Evolutionary conservation across 2,888 invertebrate genomes (phyloP).

Genomic region (Epinotia ramella): DNA sequence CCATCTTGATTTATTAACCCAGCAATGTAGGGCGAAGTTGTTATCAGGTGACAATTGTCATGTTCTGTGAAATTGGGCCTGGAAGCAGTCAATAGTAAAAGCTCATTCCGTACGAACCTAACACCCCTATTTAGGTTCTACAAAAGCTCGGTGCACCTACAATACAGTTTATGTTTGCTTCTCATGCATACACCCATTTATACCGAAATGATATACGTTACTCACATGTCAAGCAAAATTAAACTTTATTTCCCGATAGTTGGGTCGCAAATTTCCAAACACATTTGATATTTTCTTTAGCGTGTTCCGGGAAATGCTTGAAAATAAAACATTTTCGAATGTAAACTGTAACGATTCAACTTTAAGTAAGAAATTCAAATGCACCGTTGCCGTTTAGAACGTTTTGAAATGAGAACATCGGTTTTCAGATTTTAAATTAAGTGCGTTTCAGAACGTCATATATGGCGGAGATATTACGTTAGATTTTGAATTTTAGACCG

Average conservation of each 20-base stretch:
- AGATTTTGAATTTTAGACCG: slow-evolving; percentile 2
- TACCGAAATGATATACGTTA: slow-evolving; percentile 64
- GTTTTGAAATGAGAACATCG: slow-evolving; percentile 58
- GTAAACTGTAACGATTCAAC: slow-evolving; percentile 48
- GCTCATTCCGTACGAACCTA: slow-evolving; percentile 59
- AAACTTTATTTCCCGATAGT: slow-evolving; percentile 58
- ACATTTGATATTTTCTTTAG: slow-evolving; percentile 58
- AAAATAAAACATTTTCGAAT: slow-evolving; percentile 48
- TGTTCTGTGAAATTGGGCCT: slow-evolving; percentile 36
- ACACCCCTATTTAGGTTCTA: slow-evolving; percentile 68
- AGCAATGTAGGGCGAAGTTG: no score
- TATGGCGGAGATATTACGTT: background rate
- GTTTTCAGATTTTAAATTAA: slow-evolving; percentile 71
- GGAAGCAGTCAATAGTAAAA: slow-evolving; percentile 43
- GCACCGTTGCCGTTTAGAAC: slow-evolving; percentile 49
- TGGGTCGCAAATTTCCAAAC: slow-evolving; percentile 60
- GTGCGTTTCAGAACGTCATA: slow-evolving; percentile 55
- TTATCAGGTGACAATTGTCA: background rate
- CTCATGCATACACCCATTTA: slow-evolving; percentile 74
- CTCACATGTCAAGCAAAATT: slow-evolving; percentile 57
- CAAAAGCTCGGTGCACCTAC: slow-evolving; percentile 80
- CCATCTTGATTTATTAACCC: no score
- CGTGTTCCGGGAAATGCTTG: slow-evolving; percentile 54
- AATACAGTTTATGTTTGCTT: slow-evolving; percentile 74
- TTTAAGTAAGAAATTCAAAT: slow-evolving; percentile 54